Evolutionary conservation across 1,140 invertebrate genomes (phyloP).

Genomic region (Diabrotica undecimpunctata): DNA sequence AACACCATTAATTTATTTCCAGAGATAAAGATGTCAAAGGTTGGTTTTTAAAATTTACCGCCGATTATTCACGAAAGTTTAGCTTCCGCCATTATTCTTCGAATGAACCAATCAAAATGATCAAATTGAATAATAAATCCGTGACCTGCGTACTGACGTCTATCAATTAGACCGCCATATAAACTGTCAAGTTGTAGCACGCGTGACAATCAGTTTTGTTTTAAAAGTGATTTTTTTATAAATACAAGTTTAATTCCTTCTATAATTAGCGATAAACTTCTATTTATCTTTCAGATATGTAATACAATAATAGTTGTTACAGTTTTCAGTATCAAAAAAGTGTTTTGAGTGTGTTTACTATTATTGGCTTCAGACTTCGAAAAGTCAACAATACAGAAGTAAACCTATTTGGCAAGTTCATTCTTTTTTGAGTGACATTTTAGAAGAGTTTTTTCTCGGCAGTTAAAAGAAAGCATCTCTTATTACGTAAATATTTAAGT

Average conservation of each 20-base stretch:
- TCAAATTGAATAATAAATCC: conserved; percentile 10
- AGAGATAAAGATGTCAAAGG: too few species aligned
- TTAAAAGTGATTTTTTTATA: conserved; percentile 7
- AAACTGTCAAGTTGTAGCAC: conserved; percentile 35
- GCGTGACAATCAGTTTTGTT: conserved; percentile 26
- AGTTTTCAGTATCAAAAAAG: not conserved
- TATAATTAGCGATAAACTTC: not conserved
- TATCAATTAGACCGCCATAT: conserved; percentile 39
- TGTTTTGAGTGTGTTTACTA: not conserved
- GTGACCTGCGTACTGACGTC: conserved; percentile 4
- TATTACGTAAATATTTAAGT: conserved; percentile 39
- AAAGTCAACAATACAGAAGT: not conserved
- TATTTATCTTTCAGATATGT: not conserved
- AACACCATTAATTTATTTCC: too few species aligned
- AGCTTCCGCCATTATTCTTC: not conserved
- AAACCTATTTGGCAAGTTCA: not conserved
- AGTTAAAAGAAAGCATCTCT: not conserved
- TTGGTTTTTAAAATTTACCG: too few species aligned
- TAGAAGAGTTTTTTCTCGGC: not conserved
- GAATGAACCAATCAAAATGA: not conserved
- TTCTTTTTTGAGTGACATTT: not conserved
- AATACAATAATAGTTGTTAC: not conserved
- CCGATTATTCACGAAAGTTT: too few species aligned
- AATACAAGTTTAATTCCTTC: not conserved
- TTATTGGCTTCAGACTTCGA: not conserved